Evolutionary conservation across 37 sponge, comb jelly and placozoan genomes (phyloP), one percentile per base, ranked within the genome.

Genomic region (Spongilla lacustris): DNA sequence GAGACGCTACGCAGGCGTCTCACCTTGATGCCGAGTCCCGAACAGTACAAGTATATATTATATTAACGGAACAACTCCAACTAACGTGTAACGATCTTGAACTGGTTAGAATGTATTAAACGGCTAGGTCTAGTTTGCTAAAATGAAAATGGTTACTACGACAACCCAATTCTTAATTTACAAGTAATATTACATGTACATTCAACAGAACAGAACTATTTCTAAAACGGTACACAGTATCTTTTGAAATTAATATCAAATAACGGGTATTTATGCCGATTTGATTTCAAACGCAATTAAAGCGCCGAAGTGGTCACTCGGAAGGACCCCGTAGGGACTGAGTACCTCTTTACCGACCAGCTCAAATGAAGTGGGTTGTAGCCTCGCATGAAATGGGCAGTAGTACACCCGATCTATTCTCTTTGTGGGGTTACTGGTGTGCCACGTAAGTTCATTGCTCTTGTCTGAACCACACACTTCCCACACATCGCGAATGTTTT

Each of bases 61-160:
- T n/a, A n/a, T n/a, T n/a, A n/a, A n/a, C n/a, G n/a, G n/a, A 86
- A 69, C 9, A 72, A 49, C 37, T 79, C 73, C 31, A 28, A 76
- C 86, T 69, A 4, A 81, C 75, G 10, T 26, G 67, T 12, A 86
- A 69, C 38, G 86, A 86, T 23, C 86, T 69, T 9, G 79, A 79
- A 71, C 86, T 86, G 23, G 86, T 86, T n/a, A 86, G 80, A 23
- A 86, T 69, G 78, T 86, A n/a, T n/a, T n/a, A n/a, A 79, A 22
- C 22, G 79, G 36, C 73, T 78, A 46, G 46, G 8, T 46, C 46
- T 8, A 46, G 46, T 46, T 46, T 46, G 8, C 46, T 46, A 8
- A 46, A 46, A 46, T 8, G n/a, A n/a, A n/a, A 46, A 46, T 46
- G 8, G 46, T 46, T 46, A 8, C 46, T 8, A 46, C 8, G 46